A percentile compares a stretch with the other conserved stretches of the same genome.
Conservation (phyloP, 2,888 invertebrate genomes). For the Platycheirus albimanus region DNA sequence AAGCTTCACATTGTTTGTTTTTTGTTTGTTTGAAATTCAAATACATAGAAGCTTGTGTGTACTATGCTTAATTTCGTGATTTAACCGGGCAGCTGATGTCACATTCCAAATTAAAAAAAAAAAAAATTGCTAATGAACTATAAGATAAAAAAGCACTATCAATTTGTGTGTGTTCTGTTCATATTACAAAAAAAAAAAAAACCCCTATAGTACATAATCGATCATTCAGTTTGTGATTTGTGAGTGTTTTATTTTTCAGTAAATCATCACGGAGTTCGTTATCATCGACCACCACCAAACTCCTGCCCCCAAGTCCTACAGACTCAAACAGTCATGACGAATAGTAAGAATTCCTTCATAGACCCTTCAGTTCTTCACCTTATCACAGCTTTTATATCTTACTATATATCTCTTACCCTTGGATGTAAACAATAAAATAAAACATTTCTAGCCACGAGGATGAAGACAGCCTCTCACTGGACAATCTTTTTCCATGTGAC, state of each 20-base stretch:
- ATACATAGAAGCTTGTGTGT: conserved; percentile 39
- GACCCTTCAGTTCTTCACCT: conserved; percentile 4
- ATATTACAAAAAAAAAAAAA: no score
- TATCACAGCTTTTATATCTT: conserved; percentile 16
- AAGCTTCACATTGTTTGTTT: conserved; percentile 7
- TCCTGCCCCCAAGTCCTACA: conserved; percentile 41
- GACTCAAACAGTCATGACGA: conserved; percentile 52
- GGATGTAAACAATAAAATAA: conserved; percentile 3
- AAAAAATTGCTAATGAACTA: conserved; percentile 49
- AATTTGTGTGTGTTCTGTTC: conserved; percentile 29
- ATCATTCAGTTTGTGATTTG: neutral
- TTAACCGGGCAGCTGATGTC: conserved; percentile 53
- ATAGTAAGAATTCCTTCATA: conserved; percentile 57
- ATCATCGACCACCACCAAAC: conserved; percentile 25
- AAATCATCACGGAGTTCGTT: conserved; percentile 41
- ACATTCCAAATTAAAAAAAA: conserved; percentile 53
- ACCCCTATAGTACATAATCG: no score
- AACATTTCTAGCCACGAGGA: conserved; percentile 78
- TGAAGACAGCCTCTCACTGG: conserved; percentile 80
- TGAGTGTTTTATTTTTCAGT: conserved; percentile 47
- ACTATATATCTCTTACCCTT: no score
- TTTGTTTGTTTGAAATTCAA: conserved; percentile 26
- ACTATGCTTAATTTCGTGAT: conserved; percentile 18
- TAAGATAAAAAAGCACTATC: conserved; percentile 49
- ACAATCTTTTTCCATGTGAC: conserved; percentile 81